These are phyloP conservation scores for Hirtodrosophila histrioides DNA, from an alignment of 2,888 invertebrate genomes.

Conservation along the genomic window DNA sequence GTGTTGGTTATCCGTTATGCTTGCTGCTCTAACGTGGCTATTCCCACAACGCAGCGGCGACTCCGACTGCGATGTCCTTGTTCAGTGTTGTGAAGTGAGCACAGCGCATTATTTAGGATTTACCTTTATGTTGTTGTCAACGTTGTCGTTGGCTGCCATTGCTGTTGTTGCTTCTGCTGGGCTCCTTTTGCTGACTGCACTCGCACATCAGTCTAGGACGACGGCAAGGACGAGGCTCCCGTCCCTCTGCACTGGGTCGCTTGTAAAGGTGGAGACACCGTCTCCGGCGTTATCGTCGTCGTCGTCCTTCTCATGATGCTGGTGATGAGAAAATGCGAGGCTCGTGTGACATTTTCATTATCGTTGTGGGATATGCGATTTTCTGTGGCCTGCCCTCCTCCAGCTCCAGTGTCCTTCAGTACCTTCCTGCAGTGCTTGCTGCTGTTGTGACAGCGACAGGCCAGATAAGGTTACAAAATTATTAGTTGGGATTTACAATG, in stretches of 20 bases:
- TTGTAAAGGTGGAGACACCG: conserved; percentile 3
- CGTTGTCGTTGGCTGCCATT: conserved; percentile 51
- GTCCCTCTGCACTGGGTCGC: too few species aligned
- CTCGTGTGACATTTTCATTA: conserved; percentile 83
- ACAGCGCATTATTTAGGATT: conserved; percentile 80
- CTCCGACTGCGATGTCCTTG: conserved; percentile 19
- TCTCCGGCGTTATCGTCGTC: conserved; percentile 1
- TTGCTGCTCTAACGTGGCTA: conserved; percentile 17
- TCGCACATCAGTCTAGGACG: conserved; percentile 49
- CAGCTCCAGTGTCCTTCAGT: too few species aligned
- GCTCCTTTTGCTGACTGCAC: conserved; percentile 60
- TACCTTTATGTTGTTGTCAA: conserved; percentile 80
- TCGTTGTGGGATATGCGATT: conserved; percentile 79
- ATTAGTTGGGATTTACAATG: conserved; percentile 80
- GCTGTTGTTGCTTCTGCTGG: conserved; percentile 9
- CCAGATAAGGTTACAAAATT: conserved; percentile 82
- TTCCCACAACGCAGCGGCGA: conserved; percentile 46
- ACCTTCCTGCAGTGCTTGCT: not conserved
- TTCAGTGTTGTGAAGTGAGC: conserved; percentile 67
- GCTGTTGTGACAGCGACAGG: conserved; percentile 60
- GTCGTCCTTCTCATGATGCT: conserved; percentile 38
- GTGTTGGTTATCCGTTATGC: not conserved
- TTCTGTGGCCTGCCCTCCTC: conserved; percentile 35
- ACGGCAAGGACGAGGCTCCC: conserved; percentile 16
- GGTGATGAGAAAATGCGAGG: conserved; percentile 83